Conservation (phyloP, 2,113 vertebrate genomes). For the Phainopepla nitens region DNA sequence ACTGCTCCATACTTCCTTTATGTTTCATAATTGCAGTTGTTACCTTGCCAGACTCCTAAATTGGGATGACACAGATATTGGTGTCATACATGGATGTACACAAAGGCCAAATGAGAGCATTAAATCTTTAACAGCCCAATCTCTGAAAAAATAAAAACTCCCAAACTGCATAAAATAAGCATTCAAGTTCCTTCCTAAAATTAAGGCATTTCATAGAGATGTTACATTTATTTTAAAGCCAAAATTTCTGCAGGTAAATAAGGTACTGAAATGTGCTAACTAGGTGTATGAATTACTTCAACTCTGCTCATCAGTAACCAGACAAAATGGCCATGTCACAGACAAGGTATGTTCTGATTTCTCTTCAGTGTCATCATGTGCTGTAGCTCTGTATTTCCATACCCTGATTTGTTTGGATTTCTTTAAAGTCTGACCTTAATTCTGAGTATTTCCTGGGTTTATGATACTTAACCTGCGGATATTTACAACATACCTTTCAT, state of each 20-base stretch:
- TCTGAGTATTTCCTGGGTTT: neutral
- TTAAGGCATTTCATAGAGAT: neutral
- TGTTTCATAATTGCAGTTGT: neutral
- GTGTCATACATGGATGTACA: neutral
- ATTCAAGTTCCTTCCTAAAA: neutral
- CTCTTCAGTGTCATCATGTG: neutral
- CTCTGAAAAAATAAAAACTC: neutral
- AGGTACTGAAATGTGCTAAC: neutral
- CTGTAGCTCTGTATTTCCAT: neutral
- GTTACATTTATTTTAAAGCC: neutral
- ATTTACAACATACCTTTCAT: neutral
- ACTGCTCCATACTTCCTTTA: neutral
- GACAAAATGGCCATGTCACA: neutral
- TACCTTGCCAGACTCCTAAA: neutral
- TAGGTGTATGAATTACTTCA: neutral
- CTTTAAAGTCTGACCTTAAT: conserved; percentile 7
- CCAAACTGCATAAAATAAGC: neutral
- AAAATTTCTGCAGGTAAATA: neutral
- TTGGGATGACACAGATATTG: neutral
- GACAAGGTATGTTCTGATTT: neutral
- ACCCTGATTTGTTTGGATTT: neutral
- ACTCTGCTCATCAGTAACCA: neutral
- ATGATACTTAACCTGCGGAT: neutral
- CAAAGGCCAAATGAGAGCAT: neutral
- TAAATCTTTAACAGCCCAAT: neutral